Evolutionary conservation across 2,797 vertebrate species (phyloP).

Genomic region (Gymnoscopelus microlampas): DNA sequence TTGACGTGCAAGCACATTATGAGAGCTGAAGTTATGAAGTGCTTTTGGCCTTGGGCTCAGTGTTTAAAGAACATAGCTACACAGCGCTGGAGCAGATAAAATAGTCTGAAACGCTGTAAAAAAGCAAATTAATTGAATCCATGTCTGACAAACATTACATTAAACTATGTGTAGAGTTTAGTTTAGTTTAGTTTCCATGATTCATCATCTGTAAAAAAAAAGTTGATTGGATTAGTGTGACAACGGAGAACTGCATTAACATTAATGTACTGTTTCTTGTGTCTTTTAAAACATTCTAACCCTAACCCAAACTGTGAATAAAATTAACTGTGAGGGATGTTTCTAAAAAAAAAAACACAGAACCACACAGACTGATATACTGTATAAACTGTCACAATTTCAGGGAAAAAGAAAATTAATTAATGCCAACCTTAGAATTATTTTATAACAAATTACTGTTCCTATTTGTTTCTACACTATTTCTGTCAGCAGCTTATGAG

Average conservation of each 20-base stretch:
- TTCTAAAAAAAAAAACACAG: conserved; percentile 1
- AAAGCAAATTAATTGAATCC: conserved; percentile 6
- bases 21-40: conserved; percentile 13
- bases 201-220: conserved; percentile 31
- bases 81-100: conserved; percentile 4
- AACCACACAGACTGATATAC: not conserved
- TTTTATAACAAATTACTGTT: not conserved
- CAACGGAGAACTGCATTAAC: conserved; percentile 3
- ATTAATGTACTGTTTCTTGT: conserved; percentile 13
- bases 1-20: conserved; percentile 14
- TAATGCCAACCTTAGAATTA: no score
- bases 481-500: conserved; percentile 1
- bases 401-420: conserved; percentile 5
- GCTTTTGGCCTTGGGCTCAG: conserved; percentile 22
- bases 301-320: conserved; percentile 26
- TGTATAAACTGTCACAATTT: not conserved
- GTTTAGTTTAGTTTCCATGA: no score
- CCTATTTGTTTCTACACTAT: not conserved
- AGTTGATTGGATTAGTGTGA: conserved; percentile 42
- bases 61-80: conserved; percentile 11
- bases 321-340: not conserved
- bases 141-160: conserved; percentile 35
- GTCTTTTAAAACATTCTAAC: conserved; percentile 20
- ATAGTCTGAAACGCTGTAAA: conserved; percentile 16
- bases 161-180: conserved; percentile 13